phyloP scores from a whole-genome alignment of 2,113 vertebrate genomes.

The Climacteris rufus region DNA sequence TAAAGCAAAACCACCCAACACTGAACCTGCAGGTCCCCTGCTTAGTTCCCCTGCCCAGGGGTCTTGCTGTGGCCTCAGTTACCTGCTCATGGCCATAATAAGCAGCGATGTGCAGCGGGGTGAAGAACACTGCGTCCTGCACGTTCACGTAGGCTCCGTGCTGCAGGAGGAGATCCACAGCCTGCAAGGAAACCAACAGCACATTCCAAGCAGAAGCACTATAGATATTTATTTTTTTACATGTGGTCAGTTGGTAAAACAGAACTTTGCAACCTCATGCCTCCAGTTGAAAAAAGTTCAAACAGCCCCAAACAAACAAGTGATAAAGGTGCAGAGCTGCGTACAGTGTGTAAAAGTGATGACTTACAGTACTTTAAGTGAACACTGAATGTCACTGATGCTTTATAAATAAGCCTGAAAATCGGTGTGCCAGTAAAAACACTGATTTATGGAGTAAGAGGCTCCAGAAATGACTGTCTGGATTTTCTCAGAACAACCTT shows the following conservation, averaged over 20 bases:
- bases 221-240: rapidly evolving
- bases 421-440: not conserved
- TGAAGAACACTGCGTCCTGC: conserved; percentile 93
- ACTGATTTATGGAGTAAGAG: not conserved
- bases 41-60: rapidly evolving
- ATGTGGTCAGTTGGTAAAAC: not conserved
- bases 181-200: conserved; percentile 58
- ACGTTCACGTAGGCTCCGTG: conserved; percentile 88
- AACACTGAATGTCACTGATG: conserved; percentile 23
- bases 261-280: not conserved
- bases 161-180: conserved; percentile 85
- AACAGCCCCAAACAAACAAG: not conserved
- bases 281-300: not conserved
- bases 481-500: not conserved
- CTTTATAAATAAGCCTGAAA: not conserved
- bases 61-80: not conserved
- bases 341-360: not conserved
- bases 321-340: not conserved
- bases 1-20: not conserved
- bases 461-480: not conserved
- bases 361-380: not conserved
- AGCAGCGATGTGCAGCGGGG: conserved; percentile 86
- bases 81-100: conserved; percentile 87
- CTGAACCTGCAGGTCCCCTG: not conserved
- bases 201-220: not conserved